These are phyloP conservation scores for Neolamprologus longior DNA, from an alignment of 2,113 vertebrate genomes.

Conservation along the genomic window DNA sequence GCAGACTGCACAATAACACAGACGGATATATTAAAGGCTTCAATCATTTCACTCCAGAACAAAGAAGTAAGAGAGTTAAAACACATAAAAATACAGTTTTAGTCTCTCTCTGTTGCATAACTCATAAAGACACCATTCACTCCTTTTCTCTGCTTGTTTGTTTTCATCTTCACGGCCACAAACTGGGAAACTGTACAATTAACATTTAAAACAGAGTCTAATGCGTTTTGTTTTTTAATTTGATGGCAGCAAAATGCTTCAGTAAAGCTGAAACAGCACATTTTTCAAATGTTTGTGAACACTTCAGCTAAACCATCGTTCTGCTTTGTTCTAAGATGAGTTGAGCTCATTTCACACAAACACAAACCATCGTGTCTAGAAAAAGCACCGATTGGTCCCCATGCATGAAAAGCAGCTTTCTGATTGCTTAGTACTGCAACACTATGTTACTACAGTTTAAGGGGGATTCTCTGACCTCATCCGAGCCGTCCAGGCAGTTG, in stretches of 20 bases:
- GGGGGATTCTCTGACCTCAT: slow-evolving; percentile 76
- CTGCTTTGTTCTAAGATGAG: not conserved
- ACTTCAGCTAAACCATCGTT: not conserved
- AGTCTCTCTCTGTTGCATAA: not conserved
- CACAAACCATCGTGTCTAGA: not conserved
- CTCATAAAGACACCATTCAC: not conserved
- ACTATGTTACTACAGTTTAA: not conserved
- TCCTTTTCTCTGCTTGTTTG: not conserved
- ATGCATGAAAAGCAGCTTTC: not conserved
- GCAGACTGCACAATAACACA: not conserved
- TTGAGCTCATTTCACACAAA: not conserved
- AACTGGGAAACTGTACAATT: not conserved
- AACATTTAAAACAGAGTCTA: not conserved
- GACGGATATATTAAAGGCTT: not conserved
- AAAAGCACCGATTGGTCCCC: not conserved
- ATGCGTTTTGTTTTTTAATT: not conserved
- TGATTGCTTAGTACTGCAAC: not conserved
- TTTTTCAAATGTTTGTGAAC: not conserved
- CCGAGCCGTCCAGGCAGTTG: slow-evolving; percentile 92
- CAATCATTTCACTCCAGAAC: not conserved
- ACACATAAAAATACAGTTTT: not conserved
- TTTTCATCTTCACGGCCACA: not conserved
- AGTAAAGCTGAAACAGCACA: not conserved
- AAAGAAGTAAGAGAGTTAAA: not conserved
- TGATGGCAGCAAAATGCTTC: not conserved